A percentile compares a stretch with the other conserved stretches of the same genome.
phyloP scores from a whole-genome alignment of 2,113 vertebrate species.

The Merops nubicus region DNA sequence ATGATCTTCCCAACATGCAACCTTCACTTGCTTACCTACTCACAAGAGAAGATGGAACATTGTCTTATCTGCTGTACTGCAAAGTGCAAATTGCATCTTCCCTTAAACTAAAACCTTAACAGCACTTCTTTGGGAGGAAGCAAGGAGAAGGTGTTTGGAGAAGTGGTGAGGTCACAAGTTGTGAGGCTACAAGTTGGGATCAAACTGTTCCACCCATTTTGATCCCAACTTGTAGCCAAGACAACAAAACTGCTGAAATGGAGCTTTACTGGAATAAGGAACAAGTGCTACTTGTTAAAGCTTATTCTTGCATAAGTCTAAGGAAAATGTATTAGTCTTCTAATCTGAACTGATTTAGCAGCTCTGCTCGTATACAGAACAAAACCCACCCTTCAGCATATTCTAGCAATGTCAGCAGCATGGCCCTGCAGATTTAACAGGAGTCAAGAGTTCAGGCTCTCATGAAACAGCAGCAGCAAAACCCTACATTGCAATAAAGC shows the following conservation, averaged over 20 bases:
- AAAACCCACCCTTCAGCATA: neutral
- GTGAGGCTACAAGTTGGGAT: no score
- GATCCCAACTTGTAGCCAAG: neutral
- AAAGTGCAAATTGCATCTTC: neutral
- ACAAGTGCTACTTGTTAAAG: neutral
- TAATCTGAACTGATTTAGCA: constrained; percentile 7
- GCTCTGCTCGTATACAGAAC: neutral
- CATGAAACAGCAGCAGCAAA: neutral
- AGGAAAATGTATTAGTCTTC: neutral
- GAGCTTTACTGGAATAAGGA: neutral
- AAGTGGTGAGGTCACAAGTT: neutral
- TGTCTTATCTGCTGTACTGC: neutral
- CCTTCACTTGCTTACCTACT: neutral
- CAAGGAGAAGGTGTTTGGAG: neutral
- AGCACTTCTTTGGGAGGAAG: neutral
- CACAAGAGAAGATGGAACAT: neutral
- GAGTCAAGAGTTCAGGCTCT: neutral
- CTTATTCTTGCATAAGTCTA: neutral
- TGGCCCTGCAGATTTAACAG: neutral
- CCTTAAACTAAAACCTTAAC: neutral
- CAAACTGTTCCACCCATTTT: neutral
- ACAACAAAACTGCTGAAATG: neutral
- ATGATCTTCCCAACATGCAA: neutral
- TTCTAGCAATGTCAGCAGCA: neutral
- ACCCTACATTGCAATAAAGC: fast-evolving